Evolutionary conservation across 2,113 vertebrate species (phyloP), one percentile per base, ranked within the genome.

Genomic region (Tympanuchus pallidicinctus): DNA sequence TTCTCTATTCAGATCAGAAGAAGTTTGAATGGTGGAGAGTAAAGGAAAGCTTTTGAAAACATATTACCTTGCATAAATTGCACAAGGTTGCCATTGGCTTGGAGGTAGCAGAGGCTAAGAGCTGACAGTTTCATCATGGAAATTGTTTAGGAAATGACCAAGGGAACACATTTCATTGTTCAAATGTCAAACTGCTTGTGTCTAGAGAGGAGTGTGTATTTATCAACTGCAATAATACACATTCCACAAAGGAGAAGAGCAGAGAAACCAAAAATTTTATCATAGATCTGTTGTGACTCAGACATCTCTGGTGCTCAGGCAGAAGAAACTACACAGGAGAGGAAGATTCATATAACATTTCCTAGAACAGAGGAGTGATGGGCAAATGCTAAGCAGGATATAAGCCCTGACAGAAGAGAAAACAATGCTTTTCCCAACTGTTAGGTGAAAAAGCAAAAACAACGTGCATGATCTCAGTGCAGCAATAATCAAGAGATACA

Each of bases 41-140:
- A 73, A 81, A 92, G 72, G 40, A 73, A 67, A 13, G n/a, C 15
- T 57, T 86, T 84, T 91, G 59, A 54, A 87, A 84, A 56, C 86
- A 74, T n/a, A 93, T 64, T 38, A n/a, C 54, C 65, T 67, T 59
- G 71, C 88, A 70, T 73, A 95, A 96, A 96, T 90, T 86, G 56
- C 30, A 70, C 47, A 57, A 89, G 56, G 63, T 77, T 77, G 50
- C 60, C 82, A 8, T 79, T 92, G 86, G 73, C 63, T 96, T 25
- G 70, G n/a, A 94, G 30, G 57, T 56, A 89, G 48, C 60, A 87
- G 84, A 88, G 71, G 74, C 75, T 61, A 90, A 73, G 82, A 54
- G 82, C 75, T 94, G 82, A 87, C 70, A 84, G 57, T 82, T 95
- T 80, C 67, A 90, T 91, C 48, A 50, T 36, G 82, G 45, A 94